A percentile compares a stretch with the other conserved stretches of the same genome.
Evolutionary conservation across 2,113 vertebrate species (phyloP).

Genomic region (Pangasianodon hypophthalmus): DNA sequence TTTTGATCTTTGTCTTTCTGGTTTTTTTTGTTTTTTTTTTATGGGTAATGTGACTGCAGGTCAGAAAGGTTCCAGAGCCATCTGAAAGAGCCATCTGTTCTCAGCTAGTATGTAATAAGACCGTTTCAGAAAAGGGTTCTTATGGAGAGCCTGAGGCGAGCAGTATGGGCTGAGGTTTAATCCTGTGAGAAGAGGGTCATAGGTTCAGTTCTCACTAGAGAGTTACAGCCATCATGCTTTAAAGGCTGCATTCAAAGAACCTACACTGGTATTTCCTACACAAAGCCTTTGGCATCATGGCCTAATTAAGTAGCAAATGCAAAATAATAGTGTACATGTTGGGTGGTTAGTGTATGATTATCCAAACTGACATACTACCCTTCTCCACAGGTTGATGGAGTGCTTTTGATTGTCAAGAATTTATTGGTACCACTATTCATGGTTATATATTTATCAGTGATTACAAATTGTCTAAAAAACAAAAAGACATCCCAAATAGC

Average conservation of each 20-base stretch:
- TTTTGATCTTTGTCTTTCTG: background rate
- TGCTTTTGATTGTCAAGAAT: background rate
- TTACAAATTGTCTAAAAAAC: background rate
- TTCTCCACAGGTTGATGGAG: background rate
- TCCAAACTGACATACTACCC: background rate
- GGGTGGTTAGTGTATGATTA: background rate
- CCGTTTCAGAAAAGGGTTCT: background rate
- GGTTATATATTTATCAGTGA: background rate
- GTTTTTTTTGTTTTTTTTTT: background rate
- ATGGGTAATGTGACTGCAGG: background rate
- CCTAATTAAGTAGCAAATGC: background rate
- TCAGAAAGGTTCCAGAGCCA: conserved; percentile 26
- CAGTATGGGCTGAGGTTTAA: conserved; percentile 11
- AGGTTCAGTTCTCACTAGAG: conserved; percentile 25
- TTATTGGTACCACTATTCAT: background rate
- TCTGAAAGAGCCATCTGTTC: conserved; percentile 40
- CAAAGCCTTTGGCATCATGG: background rate
- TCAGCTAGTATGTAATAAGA: conserved; percentile 32
- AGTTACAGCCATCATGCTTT: background rate
- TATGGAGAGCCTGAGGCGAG: conserved; percentile 19
- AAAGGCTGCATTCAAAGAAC: background rate
- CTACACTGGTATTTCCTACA: background rate
- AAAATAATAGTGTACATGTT: background rate
- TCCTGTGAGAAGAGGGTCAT: conserved; percentile 9
- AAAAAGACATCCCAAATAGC: background rate